phyloP scores from a whole-genome alignment of 2,113 vertebrate genomes.

The Porphyrio hochstetteri region DNA sequence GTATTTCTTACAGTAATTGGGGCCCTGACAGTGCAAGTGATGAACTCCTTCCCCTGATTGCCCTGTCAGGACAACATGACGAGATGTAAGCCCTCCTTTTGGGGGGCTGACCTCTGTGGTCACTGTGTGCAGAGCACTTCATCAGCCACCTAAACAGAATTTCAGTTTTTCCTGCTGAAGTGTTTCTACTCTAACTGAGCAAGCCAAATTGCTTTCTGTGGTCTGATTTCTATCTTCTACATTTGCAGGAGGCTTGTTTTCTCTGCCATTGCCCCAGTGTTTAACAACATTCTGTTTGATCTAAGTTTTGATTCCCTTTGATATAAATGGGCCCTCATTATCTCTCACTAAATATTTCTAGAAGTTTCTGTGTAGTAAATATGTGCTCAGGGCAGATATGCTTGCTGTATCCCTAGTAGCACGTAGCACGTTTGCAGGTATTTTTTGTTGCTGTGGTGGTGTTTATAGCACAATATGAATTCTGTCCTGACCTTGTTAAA shows the following conservation, averaged over 20 bases:
- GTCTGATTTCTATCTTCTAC: background rate
- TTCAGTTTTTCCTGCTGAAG: background rate
- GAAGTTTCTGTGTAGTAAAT: conserved; percentile 2
- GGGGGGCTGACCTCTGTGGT: background rate
- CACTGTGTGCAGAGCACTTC: background rate
- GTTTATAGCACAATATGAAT: background rate
- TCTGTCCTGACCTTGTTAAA: conserved; percentile 43
- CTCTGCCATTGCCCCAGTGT: background rate
- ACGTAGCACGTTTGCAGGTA: background rate
- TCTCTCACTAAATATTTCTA: background rate
- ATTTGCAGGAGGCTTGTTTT: background rate
- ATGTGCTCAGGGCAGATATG: background rate
- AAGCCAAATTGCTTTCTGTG: background rate
- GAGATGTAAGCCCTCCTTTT: background rate
- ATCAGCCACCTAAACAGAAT: background rate
- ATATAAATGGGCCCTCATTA: background rate
- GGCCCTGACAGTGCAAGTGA: background rate
- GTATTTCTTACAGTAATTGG: background rate
- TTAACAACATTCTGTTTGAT: background rate
- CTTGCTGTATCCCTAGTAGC: background rate
- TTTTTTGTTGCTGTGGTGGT: background rate
- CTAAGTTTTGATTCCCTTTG: background rate
- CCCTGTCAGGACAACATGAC: background rate
- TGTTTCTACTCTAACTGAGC: conserved; percentile 17
- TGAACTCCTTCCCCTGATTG: background rate